Evolutionary conservation across 2,113 vertebrate genomes (phyloP).

Genomic region (Thamnaconus septentrionalis): DNA sequence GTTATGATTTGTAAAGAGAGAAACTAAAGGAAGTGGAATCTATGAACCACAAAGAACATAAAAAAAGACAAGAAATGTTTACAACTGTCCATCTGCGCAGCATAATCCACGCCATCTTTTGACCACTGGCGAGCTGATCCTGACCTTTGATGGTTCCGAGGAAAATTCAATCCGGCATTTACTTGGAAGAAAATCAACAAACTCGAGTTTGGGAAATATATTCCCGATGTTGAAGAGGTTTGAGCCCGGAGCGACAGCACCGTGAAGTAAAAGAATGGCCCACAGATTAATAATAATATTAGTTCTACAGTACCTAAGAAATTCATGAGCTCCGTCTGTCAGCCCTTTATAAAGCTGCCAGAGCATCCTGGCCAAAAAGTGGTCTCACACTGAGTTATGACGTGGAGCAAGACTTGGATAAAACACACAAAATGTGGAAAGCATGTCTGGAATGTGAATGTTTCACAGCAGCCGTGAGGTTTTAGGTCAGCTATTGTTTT

Average conservation of each 20-base stretch:
- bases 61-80: slow-evolving; percentile 40
- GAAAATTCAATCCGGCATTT: slow-evolving; percentile 50
- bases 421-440: slow-evolving; percentile 26
- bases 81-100: slow-evolving; percentile 37
- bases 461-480: slow-evolving; percentile 34
- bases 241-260: too few relatives aligned
- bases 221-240: slow-evolving; percentile 20
- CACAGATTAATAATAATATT: slow-evolving; percentile 23
- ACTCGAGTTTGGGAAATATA: slow-evolving; percentile 10
- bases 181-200: slow-evolving; percentile 24
- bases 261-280: slow-evolving; percentile 28
- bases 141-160: slow-evolving; percentile 33
- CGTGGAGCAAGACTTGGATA: slow-evolving; percentile 18
- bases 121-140: slow-evolving; percentile 13
- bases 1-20: not conserved
- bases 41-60: slow-evolving; percentile 13
- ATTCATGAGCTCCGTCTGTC: slow-evolving; percentile 5
- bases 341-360: slow-evolving; percentile 6
- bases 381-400: slow-evolving; percentile 16
- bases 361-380: slow-evolving; percentile 11
- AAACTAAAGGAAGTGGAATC: not conserved
- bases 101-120: slow-evolving; percentile 16
- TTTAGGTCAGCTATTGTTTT: slow-evolving; percentile 2
- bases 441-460: slow-evolving; percentile 37
- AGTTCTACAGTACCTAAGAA: slow-evolving; percentile 29